Evolutionary conservation across 92 coral and sea anemone genomes (phyloP).

Genomic region (Anthopleura xanthogrammica): DNA sequence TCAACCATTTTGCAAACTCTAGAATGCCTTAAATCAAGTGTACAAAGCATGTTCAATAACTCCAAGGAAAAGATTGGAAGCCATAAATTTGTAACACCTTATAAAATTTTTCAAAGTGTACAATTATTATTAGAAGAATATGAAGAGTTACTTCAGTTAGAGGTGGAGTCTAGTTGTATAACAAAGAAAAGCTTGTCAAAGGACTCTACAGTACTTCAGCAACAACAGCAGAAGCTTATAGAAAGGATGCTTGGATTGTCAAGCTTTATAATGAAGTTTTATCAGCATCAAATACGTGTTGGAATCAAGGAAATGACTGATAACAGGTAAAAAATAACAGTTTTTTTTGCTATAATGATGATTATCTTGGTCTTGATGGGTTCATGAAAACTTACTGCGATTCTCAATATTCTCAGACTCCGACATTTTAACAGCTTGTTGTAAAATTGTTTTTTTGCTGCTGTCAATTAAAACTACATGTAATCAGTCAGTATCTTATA

Average conservation of each 20-base stretch:
- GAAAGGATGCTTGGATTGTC: constrained; percentile 59
- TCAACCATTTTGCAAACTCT: constrained; percentile 26
- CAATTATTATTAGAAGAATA: constrained; percentile 20
- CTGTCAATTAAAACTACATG: no score
- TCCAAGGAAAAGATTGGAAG: neutral
- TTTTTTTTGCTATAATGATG: neutral
- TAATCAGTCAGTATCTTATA: no score
- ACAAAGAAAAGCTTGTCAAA: neutral
- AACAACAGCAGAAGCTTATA: constrained; percentile 53
- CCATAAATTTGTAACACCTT: constrained; percentile 7
- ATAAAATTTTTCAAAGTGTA: constrained; percentile 31
- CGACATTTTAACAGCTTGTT: no score
- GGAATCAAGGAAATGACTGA: constrained; percentile 17
- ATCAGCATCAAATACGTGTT: constrained; percentile 54
- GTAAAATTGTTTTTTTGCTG: no score
- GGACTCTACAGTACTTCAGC: constrained; percentile 14
- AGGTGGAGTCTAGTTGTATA: neutral
- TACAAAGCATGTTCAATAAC: constrained; percentile 34
- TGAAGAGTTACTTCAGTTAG: constrained; percentile 22
- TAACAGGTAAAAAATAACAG: constrained; percentile 12
- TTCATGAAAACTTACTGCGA: no score
- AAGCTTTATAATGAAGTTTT: constrained; percentile 49
- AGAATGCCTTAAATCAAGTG: constrained; percentile 41
- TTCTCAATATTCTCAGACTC: no score
- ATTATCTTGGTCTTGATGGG: no score